Conservation (phyloP, 2,797 vertebrate species). For the Mormyrops boulengeri region DNA sequence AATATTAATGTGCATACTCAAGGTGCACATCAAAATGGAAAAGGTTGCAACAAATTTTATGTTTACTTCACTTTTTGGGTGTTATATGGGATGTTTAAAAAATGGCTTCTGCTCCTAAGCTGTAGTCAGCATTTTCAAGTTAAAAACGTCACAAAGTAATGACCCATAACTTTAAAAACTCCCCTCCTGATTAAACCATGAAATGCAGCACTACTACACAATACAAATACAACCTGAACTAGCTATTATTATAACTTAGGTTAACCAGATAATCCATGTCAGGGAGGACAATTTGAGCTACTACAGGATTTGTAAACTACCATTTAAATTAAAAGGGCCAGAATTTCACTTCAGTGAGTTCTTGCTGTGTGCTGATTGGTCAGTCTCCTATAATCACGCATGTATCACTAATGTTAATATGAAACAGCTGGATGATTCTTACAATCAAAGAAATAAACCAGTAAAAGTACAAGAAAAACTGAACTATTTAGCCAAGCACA, state of each 20-base stretch:
- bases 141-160: neutral
- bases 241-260: neutral
- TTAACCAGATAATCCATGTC: neutral
- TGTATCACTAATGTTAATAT: neutral
- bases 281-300: neutral
- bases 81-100: neutral
- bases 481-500: neutral
- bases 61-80: neutral
- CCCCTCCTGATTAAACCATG: neutral
- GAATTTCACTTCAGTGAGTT: neutral
- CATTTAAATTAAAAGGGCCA: neutral
- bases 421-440: neutral
- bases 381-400: neutral
- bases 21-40: neutral
- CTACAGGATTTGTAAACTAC: neutral
- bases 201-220: neutral
- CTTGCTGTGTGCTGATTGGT: neutral
- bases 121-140: neutral
- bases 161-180: neutral
- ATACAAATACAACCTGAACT: neutral
- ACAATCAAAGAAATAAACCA: neutral
- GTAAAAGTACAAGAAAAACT: neutral
- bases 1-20: neutral
- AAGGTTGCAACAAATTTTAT: neutral
- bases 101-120: neutral